Conservation (phyloP, 2,888 invertebrate genomes). For the Arge pagana region DNA sequence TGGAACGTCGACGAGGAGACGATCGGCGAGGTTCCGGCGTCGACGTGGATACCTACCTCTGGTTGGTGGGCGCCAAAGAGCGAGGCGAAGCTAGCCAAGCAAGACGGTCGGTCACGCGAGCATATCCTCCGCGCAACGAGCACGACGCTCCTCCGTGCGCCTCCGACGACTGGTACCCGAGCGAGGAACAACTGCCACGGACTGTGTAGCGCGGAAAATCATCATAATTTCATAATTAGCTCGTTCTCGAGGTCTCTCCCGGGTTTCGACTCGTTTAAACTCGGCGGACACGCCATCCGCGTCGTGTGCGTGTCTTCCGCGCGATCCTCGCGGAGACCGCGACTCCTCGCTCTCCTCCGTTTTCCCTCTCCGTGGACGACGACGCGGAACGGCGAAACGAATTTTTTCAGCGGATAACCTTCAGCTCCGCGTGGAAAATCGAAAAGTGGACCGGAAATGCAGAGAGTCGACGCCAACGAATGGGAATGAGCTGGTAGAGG, state of each 20-base stretch:
- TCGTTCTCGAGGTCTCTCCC: conserved; percentile 47
- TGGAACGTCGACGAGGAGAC: too few species aligned
- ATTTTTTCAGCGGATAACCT: too few species aligned
- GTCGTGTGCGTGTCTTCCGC: too few species aligned
- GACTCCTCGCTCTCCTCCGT: too few species aligned
- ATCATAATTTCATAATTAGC: conserved; percentile 56
- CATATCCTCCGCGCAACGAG: conserved; percentile 29
- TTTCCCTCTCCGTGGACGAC: too few species aligned
- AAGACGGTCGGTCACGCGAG: conserved; percentile 54
- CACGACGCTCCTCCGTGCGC: conserved; percentile 20
- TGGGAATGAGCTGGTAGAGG: background rate
- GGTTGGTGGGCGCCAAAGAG: conserved; percentile 29
- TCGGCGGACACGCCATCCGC: conserved; percentile 43
- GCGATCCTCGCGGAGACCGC: too few species aligned
- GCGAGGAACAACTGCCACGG: conserved; percentile 12
- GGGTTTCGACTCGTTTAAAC: conserved; percentile 43
- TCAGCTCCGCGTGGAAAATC: too few species aligned
- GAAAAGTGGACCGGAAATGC: too few species aligned
- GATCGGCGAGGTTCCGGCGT: too few species aligned
- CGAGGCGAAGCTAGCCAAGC: conserved; percentile 38
- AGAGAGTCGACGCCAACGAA: too few species aligned
- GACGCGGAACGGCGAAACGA: too few species aligned
- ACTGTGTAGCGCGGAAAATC: conserved; percentile 37
- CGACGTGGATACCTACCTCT: too few species aligned
- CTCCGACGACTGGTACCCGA: conserved; percentile 23